Conservation (phyloP, 1,140 invertebrate species). For the Drosophila mojavensis region DNA sequence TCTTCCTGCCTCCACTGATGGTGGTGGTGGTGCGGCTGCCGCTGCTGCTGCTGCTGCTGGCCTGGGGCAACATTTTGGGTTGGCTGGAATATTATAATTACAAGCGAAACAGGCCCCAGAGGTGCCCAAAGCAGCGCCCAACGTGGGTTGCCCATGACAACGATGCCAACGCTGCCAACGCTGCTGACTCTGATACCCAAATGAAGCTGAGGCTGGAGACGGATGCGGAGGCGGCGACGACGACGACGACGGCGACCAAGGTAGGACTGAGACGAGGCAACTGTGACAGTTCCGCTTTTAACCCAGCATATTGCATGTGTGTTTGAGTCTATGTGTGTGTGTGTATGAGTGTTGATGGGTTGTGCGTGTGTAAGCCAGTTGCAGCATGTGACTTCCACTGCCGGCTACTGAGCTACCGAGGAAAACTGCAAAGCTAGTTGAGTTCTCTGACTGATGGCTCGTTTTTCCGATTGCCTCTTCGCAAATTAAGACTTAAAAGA, state of each 20-base stretch:
- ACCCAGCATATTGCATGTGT: slow-evolving; percentile 33
- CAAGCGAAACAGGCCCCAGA: slow-evolving; percentile 78
- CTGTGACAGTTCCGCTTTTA: slow-evolving; percentile 74
- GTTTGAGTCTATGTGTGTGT: neutral
- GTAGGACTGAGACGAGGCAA: slow-evolving; percentile 30
- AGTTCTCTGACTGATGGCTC: slow-evolving; percentile 58
- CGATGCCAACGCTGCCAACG: slow-evolving; percentile 37
- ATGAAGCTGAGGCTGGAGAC: slow-evolving; percentile 57
- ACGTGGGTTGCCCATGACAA: slow-evolving; percentile 60
- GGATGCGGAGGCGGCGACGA: neutral
- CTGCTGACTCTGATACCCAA: slow-evolving; percentile 45
- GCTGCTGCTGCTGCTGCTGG: slow-evolving; percentile 42
- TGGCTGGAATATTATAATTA: slow-evolving; percentile 83
- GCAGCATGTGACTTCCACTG: slow-evolving; percentile 51
- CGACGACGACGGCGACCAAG: neutral
- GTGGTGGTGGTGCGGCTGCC: slow-evolving; percentile 28
- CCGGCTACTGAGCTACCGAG: slow-evolving; percentile 48
- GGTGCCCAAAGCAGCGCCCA: slow-evolving; percentile 52
- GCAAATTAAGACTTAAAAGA: slow-evolving; percentile 53
- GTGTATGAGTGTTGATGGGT: slow-evolving; percentile 12
- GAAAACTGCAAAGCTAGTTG: slow-evolving; percentile 48
- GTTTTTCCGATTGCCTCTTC: slow-evolving; percentile 9
- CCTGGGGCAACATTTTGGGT: slow-evolving; percentile 71
- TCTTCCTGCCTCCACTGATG: slow-evolving; percentile 59
- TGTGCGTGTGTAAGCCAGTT: slow-evolving; percentile 61